Conservation (phyloP, 1,140 invertebrate species). For the Zophobas atratus region DNA sequence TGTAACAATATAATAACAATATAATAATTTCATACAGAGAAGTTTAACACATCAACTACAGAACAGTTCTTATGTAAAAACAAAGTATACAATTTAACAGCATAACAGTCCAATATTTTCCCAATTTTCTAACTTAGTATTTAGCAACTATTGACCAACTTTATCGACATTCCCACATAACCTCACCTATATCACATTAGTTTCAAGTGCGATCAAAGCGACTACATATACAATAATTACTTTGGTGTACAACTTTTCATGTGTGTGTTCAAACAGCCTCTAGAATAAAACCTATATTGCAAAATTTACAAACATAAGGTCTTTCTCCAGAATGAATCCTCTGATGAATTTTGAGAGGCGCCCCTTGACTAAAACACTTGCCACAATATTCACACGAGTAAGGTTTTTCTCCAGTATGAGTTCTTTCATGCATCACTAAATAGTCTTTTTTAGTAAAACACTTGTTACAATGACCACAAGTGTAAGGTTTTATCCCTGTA, state of each 20-base stretch:
- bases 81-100: too few species aligned
- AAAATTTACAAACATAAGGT: conserved; percentile 62
- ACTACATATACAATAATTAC: not conserved
- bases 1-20: too few species aligned
- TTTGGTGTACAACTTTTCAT: conserved; percentile 60
- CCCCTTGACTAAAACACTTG: conserved; percentile 69
- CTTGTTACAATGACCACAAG: conserved; percentile 71
- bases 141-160: too few species aligned
- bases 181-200: too few species aligned
- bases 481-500: conserved; percentile 69
- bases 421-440: conserved; percentile 72
- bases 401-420: conserved; percentile 72
- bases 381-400: conserved; percentile 71
- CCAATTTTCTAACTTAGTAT: too few species aligned
- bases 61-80: too few species aligned
- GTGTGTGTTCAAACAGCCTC: conserved; percentile 60
- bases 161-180: too few species aligned
- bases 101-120: too few species aligned
- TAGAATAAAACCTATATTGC: conserved; percentile 61
- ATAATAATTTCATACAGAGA: too few species aligned
- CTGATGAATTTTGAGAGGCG: conserved; percentile 70
- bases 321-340: conserved; percentile 64
- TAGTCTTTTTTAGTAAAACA: conserved; percentile 71
- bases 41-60: too few species aligned
- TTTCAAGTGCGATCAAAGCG: too few species aligned